Base-by-base conservation (phyloP, 2,888 invertebrate genomes). In the Rhodophaea formosa region DNA sequence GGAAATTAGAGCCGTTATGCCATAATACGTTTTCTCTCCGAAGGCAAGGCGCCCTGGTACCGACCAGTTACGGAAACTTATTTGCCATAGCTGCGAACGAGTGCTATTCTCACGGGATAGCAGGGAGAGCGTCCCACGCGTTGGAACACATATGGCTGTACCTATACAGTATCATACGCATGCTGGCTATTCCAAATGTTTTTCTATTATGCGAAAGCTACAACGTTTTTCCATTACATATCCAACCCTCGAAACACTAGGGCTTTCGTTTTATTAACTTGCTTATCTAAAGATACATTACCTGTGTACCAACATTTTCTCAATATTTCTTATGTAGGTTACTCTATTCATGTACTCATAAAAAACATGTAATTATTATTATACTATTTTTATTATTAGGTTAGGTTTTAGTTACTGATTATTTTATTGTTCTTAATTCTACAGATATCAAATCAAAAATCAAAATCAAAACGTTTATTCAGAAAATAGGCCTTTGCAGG, bases 71-170 rank as follows among this genome's bases (percentile, higher is more conserved):
- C 69, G 74, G 69, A 75, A 77, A 68, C 66, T 66, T 71, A 77
- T 75, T 75, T 72, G 76, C 70, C 71, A 65, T 69, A 63, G 62
- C 62, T 62, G 67, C 63, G 62, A 69, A 70, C 68, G 65, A 64
- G 67, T 68, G 63, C 64, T 66, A 66, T 72, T 75, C 75, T 69
- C 76, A 70, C 64, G 71, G 66, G 72, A 68, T 44, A 64, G 59
- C 58, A 61, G 67, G 14, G 17, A 45, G 45, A 45, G 45, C 52
- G 23, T 47, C 30, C 29, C 30, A 14, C 23, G 23, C 45, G 17
- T 45, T 42, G 2, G 23, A 23, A 23, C 42, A 42, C n/a, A 42
- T n/a, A n/a, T 42, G 3, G 8, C 16, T 7, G 5, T 49, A 29
- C 29, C n/a, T 14, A n/a, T 30, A 29, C 8, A 14, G 51, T 51